Evolutionary conservation across 2,797 vertebrate genomes (phyloP), one percentile per base, ranked within the genome.

Genomic region (Eulemur rubriventer): DNA sequence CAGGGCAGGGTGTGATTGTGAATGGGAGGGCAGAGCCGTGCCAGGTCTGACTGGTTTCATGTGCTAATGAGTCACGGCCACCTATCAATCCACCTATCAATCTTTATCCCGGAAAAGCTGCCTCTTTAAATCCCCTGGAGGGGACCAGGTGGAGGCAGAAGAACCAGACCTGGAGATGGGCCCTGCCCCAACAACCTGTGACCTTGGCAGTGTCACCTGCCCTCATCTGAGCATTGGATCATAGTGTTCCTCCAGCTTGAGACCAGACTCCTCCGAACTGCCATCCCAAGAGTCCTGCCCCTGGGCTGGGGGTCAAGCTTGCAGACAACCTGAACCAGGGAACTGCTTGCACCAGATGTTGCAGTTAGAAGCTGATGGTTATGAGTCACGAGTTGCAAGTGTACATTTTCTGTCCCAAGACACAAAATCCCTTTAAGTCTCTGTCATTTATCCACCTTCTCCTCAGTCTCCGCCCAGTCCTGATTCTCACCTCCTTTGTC

Each of bases 31-130:
- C 83, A 57, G 46, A 76, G 33, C 85, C 26, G 13, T 26, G 78
- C 92, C 83, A 46, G 70, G 92, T 85, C 93, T 61, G 90, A 94
- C 96, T 85, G 93, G 96, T 96, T 96, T 87, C 92, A 14, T 57
- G 78, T 78, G 63, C 57, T 93, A 4, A 88, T 89, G 92, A 95
- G 93, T 96, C 96, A 96, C 8, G 33, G 38, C 17, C 52, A 48
- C 63, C 79, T 41, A 13, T 88, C 63, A 38, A 3, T 69, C 17
- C 52, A 48, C 63, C 79, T 41, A 13, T 88, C 63, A 38, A 3
- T 69, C 55, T 80, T 75, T 4, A 78, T 75, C 89, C 82, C 59
- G 55, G 83, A 94, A 96, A 94, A 94, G 30, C 46, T 85, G 52
- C 73, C 89, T 89, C 81, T 89, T 95, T 67, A 85, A 94, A 70